phyloP scores from a whole-genome alignment of 2,797 vertebrate genomes.

The Enteromius afrohamiltoni region DNA sequence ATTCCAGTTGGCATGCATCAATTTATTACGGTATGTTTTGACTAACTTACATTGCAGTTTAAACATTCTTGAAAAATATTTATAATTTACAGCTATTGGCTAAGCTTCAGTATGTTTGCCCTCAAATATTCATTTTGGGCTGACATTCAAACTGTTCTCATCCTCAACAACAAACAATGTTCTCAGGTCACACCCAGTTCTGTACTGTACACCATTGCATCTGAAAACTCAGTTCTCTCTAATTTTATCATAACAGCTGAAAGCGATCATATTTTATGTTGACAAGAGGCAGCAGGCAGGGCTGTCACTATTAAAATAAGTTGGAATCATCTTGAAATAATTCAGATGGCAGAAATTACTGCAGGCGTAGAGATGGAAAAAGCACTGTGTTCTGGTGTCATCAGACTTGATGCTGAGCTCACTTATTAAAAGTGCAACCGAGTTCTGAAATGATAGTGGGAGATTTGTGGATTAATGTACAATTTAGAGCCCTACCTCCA shows the following conservation, averaged over 20 bases:
- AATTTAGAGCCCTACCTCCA: conserved; percentile 74
- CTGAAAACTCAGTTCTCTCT: not conserved
- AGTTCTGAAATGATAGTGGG: conserved; percentile 58
- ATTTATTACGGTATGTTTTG: not conserved
- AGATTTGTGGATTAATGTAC: conserved; percentile 78
- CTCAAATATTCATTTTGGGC: not conserved
- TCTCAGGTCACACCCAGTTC: not conserved
- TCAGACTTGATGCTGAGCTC: conserved; percentile 63
- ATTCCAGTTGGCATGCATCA: not conserved
- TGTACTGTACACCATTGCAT: not conserved
- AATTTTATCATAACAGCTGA: conserved; percentile 19
- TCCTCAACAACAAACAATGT: not conserved
- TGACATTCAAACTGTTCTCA: no score
- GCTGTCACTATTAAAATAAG: conserved; percentile 30
- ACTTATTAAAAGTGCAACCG: conserved; percentile 71
- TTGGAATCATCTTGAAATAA: conserved; percentile 53
- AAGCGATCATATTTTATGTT: conserved; percentile 24
- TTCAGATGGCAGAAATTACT: conserved; percentile 60
- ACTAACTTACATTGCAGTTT: not conserved
- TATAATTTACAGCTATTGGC: not conserved
- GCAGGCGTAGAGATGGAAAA: not conserved
- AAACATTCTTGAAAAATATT: not conserved
- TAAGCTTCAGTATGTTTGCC: not conserved
- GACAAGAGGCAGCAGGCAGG: conserved; percentile 27
- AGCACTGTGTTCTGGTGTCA: conserved; percentile 33